phyloP scores from a whole-genome alignment of 2,113 vertebrate genomes.

The Synchiropus splendidus region DNA sequence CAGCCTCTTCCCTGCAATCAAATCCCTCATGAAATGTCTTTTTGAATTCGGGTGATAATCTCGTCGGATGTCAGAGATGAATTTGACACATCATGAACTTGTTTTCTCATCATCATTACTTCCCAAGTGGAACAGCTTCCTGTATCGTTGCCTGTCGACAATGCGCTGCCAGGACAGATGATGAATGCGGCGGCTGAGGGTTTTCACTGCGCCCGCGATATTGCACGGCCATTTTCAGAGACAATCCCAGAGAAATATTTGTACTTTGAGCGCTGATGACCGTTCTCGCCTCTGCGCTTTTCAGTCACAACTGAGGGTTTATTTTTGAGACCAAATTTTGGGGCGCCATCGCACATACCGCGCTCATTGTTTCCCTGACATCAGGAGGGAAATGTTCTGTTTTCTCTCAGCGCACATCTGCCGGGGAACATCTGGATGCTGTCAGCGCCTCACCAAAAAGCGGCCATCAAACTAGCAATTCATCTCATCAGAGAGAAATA shows the following conservation, averaged over 20 bases:
- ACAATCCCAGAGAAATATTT: slow-evolving; percentile 17
- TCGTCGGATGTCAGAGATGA: slow-evolving; percentile 18
- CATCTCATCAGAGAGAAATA: no score
- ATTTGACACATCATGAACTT: slow-evolving; percentile 30
- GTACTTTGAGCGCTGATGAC: slow-evolving; percentile 14
- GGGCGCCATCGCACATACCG: slow-evolving; percentile 35
- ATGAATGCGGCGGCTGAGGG: slow-evolving; percentile 38
- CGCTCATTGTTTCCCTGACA: slow-evolving; percentile 49
- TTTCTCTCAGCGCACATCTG: slow-evolving; percentile 59
- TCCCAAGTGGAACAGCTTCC: slow-evolving; percentile 25
- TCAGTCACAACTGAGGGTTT: slow-evolving; percentile 19
- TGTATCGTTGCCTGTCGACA: slow-evolving; percentile 9
- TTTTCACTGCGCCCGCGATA: slow-evolving; percentile 16
- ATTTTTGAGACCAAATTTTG: slow-evolving; percentile 38
- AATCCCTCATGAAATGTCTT: no score
- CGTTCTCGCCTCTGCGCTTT: slow-evolving; percentile 6
- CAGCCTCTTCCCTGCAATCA: no score
- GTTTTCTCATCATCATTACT: slow-evolving; percentile 37
- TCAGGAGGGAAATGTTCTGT: slow-evolving; percentile 26
- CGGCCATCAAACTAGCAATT: slow-evolving; percentile 53
- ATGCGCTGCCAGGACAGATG: slow-evolving; percentile 15
- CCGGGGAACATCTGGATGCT: slow-evolving; percentile 61
- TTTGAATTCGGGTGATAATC: no score
- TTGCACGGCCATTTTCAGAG: slow-evolving; percentile 6
- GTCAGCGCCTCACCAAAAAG: slow-evolving; percentile 50